Percentiles rank a stretch among this genome's conserved stretches.
These are phyloP conservation scores for Brachyptera risi DNA, from an alignment of 2,888 invertebrate species.

Conservation along the genomic window DNA sequence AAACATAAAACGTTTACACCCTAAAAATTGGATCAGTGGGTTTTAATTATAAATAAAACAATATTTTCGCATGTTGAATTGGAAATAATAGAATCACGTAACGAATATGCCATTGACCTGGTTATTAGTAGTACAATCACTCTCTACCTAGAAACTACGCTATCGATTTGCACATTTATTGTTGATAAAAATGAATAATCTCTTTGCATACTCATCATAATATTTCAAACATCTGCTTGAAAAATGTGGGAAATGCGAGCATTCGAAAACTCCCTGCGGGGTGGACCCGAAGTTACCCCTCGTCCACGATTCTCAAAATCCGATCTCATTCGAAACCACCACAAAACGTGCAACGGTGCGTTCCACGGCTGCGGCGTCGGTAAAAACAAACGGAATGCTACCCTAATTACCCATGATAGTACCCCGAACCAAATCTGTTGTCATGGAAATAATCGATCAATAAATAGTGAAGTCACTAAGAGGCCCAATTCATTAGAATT, in stretches of 20 bases:
- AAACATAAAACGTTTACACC: no score
- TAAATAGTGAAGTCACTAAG: conserved; percentile 9
- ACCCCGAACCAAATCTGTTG: neutral
- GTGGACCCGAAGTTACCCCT: conserved; percentile 27
- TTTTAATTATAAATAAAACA: no score
- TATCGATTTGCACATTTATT: no score
- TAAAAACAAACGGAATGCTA: conserved; percentile 40
- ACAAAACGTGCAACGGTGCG: conserved; percentile 70
- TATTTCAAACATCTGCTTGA: conserved; percentile 12
- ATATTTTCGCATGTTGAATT: no score
- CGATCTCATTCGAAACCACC: conserved; percentile 45
- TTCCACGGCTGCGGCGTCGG: conserved; percentile 69
- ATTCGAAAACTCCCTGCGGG: conserved; percentile 35
- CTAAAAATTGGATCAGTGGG: no score
- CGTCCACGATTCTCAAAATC: conserved; percentile 14
- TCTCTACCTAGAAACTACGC: no score
- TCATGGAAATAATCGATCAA: no score
- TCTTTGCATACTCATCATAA: neutral
- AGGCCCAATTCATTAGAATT: conserved; percentile 1
- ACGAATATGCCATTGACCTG: no score
- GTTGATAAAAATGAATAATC: neutral
- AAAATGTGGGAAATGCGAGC: conserved; percentile 31
- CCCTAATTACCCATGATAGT: neutral
- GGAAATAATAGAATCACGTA: no score
- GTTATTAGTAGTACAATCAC: no score